Evolutionary conservation across 92 coral and sea anemone species (phyloP).

Genomic region (Actinostola sp.): DNA sequence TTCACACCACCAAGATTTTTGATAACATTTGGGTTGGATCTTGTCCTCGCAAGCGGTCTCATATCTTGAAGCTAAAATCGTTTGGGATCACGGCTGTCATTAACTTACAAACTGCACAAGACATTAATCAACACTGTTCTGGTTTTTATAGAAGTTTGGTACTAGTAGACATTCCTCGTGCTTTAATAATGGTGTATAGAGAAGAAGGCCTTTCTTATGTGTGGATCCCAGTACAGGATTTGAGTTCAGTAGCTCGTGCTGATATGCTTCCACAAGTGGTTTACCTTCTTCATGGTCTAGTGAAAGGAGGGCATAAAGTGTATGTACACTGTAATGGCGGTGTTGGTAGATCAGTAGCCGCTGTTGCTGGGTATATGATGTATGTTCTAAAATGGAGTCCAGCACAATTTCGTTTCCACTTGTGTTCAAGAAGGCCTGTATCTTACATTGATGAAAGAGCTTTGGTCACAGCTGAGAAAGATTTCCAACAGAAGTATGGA

Average conservation of each 20-base stretch:
- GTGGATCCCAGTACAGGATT: conserved; percentile 25
- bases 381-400: conserved; percentile 33
- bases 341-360: conserved; percentile 38
- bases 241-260: conserved; percentile 24
- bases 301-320: conserved; percentile 34
- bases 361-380: conserved; percentile 34
- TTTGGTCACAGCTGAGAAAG: conserved; percentile 33
- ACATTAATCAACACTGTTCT: conserved; percentile 23
- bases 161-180: conserved; percentile 24
- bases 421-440: conserved; percentile 40
- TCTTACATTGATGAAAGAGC: conserved; percentile 36
- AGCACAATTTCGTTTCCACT: conserved; percentile 20
- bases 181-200: conserved; percentile 27
- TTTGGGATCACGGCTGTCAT: conserved; percentile 36
- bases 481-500: conserved; percentile 30
- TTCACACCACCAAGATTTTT: conserved; percentile 22
- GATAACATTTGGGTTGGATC: conserved; percentile 41
- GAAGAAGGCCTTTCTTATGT: conserved; percentile 41
- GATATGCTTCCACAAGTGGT: conserved; percentile 37
- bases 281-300: conserved; percentile 29
- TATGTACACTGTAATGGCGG: conserved; percentile 46
- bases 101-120: conserved; percentile 29
- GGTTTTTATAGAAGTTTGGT: conserved; percentile 19
- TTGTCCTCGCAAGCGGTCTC: conserved; percentile 28
- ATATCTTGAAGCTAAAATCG: conserved; percentile 24